Percentiles rank a stretch among this genome's conserved stretches.
Evolutionary conservation across 1,140 invertebrate genomes (phyloP).

Genomic region (Drosophila paulistorum): DNA sequence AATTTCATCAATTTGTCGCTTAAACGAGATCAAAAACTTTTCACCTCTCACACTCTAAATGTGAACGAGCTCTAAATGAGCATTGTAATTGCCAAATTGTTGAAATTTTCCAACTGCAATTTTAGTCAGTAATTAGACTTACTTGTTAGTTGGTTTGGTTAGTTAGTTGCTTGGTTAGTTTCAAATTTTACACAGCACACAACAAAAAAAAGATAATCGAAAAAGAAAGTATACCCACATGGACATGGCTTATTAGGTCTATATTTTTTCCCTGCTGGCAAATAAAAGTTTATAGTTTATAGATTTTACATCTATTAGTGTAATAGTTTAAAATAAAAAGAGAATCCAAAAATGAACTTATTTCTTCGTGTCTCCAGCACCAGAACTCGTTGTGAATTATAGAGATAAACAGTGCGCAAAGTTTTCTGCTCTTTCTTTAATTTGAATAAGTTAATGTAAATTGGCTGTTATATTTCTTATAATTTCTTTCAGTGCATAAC

Average conservation of each 20-base stretch:
- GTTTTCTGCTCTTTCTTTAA: too few relatives aligned
- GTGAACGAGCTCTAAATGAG: background rate
- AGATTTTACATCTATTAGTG: too few relatives aligned
- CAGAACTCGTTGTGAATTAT: too few relatives aligned
- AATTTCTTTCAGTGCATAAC: too few relatives aligned
- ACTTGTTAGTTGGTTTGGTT: slow-evolving; percentile 14
- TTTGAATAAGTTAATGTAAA: too few relatives aligned
- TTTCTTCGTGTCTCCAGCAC: too few relatives aligned
- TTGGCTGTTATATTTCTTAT: too few relatives aligned
- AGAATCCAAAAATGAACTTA: too few relatives aligned
- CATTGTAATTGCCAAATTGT: slow-evolving; percentile 14
- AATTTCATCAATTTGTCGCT: slow-evolving; percentile 68
- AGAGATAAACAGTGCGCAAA: too few relatives aligned
- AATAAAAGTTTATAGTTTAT: too few relatives aligned
- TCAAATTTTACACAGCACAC: background rate
- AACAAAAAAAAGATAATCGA: background rate
- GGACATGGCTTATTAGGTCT: background rate
- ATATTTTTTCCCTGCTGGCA: too few relatives aligned
- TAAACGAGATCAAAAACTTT: slow-evolving; percentile 62
- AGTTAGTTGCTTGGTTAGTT: slow-evolving; percentile 14
- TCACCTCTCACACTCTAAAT: slow-evolving; percentile 10
- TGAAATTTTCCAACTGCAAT: slow-evolving; percentile 13
- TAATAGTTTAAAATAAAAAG: too few relatives aligned
- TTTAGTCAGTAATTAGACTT: slow-evolving; percentile 12
- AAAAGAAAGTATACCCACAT: background rate